Evolutionary conservation across 2,113 vertebrate species (phyloP).

Genomic region (Oryzias javanicus): DNA sequence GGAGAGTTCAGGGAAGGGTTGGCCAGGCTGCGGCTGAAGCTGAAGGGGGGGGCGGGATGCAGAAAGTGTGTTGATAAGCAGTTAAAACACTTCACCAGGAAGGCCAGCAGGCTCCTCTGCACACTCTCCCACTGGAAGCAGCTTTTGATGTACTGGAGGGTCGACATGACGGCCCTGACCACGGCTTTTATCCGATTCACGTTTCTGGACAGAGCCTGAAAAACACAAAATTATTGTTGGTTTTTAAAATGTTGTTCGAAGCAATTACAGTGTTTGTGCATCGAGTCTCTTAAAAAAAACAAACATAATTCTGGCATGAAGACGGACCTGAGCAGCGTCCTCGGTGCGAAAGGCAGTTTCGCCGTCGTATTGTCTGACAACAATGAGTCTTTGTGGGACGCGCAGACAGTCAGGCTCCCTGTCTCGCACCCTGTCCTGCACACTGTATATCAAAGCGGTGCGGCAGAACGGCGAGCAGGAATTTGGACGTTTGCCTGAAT

Average conservation of each 20-base stretch:
- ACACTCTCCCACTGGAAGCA: constrained; percentile 97
- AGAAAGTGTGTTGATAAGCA: constrained; percentile 54
- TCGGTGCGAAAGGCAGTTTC: constrained; percentile 53
- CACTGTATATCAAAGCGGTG: constrained; percentile 69
- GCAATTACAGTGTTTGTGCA: constrained; percentile 14
- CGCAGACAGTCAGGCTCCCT: constrained; percentile 72
- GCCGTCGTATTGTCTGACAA: constrained; percentile 63
- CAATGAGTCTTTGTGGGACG: constrained; percentile 67
- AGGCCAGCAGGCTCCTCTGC: constrained; percentile 85
- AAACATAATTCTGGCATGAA: constrained; percentile 43
- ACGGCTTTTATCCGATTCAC: constrained; percentile 88
- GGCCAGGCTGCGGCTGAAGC: constrained; percentile 39
- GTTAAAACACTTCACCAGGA: constrained; percentile 82
- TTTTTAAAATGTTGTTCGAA: too few relatives aligned
- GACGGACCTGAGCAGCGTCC: constrained; percentile 16
- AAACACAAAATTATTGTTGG: constrained; percentile 17
- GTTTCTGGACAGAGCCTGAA: constrained; percentile 90
- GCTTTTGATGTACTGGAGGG: constrained; percentile 90
- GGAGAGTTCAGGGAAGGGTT: constrained; percentile 62
- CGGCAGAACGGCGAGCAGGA: constrained; percentile 54
- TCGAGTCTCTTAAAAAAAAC: constrained; percentile 7
- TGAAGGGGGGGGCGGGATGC: constrained; percentile 39
- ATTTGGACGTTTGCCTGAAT: constrained; percentile 19
- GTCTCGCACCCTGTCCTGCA: constrained; percentile 64
- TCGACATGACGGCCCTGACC: constrained; percentile 84